Evolutionary conservation across 2,888 invertebrate genomes (phyloP).

Genomic region (Eilema sororculum): DNA sequence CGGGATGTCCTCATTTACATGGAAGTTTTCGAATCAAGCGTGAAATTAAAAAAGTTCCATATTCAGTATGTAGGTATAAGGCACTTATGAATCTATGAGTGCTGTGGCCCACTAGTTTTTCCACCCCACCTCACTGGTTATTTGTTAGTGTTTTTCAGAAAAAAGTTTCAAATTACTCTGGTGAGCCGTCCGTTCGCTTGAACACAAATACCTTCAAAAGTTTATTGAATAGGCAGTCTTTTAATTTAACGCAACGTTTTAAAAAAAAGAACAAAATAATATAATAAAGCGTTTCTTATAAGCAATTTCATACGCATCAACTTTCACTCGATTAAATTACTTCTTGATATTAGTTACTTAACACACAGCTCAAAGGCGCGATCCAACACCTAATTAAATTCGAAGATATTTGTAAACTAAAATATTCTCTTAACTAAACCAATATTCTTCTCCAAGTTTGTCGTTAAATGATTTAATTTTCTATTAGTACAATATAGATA

Average conservation of each 20-base stretch:
- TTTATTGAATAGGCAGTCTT: constrained; percentile 41
- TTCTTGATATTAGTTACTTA: not conserved
- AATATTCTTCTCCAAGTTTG: not conserved
- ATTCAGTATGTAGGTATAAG: constrained; percentile 56
- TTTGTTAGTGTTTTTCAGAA: constrained; percentile 55
- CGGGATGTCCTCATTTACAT: constrained; percentile 56
- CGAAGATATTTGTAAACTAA: not conserved
- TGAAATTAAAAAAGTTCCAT: constrained; percentile 84
- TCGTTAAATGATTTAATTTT: not conserved
- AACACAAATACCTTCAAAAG: constrained; percentile 28
- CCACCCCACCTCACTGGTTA: constrained; percentile 56
- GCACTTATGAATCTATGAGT: constrained; percentile 58
- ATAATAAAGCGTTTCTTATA: not conserved
- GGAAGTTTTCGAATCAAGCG: constrained; percentile 78
- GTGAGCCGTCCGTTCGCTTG: constrained; percentile 33
- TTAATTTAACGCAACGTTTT: constrained; percentile 9
- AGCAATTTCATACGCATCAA: not conserved
- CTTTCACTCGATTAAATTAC: not conserved
- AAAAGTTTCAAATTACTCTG: constrained; percentile 52
- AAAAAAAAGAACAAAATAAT: not conserved
- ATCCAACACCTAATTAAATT: not conserved
- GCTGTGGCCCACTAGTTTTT: constrained; percentile 46
- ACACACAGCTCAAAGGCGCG: not conserved
- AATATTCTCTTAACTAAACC: not conserved
- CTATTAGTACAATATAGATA: not conserved